phyloP scores from a whole-genome alignment of 2,888 invertebrate species.

The Augochlorella aurata region DNA sequence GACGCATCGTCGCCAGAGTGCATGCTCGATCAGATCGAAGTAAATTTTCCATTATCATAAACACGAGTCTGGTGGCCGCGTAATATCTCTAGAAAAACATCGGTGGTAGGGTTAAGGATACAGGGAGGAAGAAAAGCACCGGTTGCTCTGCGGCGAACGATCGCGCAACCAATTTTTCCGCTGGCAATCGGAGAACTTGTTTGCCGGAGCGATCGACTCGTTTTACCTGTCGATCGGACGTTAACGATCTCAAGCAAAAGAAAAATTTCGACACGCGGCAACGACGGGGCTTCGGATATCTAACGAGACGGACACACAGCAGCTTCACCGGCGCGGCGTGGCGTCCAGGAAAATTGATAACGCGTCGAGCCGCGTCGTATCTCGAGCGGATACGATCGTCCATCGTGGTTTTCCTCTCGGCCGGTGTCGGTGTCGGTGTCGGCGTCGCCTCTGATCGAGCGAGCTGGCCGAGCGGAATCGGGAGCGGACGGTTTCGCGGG shows the following conservation, averaged over 20 bases:
- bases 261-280: conserved; percentile 4
- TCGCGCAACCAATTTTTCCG: not conserved
- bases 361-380: not conserved
- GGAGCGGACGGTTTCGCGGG: conserved; percentile 22
- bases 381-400: not conserved
- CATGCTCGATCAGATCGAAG: not conserved
- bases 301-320: not conserved
- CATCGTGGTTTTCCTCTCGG: conserved; percentile 1
- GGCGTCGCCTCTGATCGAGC: not conserved
- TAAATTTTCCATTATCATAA: conserved; percentile 7
- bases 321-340: not conserved
- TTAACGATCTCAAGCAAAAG: not conserved
- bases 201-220: conserved; percentile 10
- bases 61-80: conserved; percentile 1
- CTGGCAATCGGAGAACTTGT: conserved; percentile 4
- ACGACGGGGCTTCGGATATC: not conserved
- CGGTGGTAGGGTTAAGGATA: conserved; percentile 7
- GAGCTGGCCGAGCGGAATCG: conserved; percentile 16
- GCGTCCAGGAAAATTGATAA: conserved; percentile 4
- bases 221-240: conserved; percentile 11
- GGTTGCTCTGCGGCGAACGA: not conserved
- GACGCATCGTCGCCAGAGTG: too few species aligned
- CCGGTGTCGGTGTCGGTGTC: too few species aligned
- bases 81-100: not conserved
- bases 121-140: not conserved